Evolutionary conservation across 2,888 invertebrate species (phyloP), one percentile per base, ranked within the genome.

Genomic region (Cheilosia impressa): DNA sequence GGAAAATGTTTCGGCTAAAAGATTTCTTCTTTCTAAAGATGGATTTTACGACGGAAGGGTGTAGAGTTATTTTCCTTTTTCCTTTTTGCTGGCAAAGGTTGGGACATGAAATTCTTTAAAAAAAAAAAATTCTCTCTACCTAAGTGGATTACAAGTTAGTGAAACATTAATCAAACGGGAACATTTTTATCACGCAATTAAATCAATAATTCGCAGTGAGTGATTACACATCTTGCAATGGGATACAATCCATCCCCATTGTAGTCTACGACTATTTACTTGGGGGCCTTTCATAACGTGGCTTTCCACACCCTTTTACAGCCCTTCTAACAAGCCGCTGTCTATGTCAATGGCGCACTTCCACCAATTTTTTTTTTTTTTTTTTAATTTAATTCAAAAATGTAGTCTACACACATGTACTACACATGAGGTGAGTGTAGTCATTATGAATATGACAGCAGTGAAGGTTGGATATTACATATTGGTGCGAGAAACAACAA

Each of bases 1-100:
- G 60, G 71, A 82, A 76, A 63, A 71, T 71, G 43, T 66, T 60
- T 63, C 41, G 50, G 15, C 52, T 63, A 62, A 80, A 45, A 60
- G 63, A 57, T 53, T 75, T 73, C 63, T 31, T 62, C 31, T 41
- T n/a, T 13, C n/a, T 9, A n/a, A 19, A 2, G 31, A 15, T 31
- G 13, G 73, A 63, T 45, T 63, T 53, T 4, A 4, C 41, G 24
- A 57, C 15, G 34, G 41, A 34, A 75, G 55, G 47, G 41, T 17
- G 31, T 22, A 45, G 24, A 60, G 41, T 60, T 10, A 3, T 47
- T 24, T 31, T 45, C 53, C 22, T 27, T 15, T 47, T 27, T 31
- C 17, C 24, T n/a, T 45, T 45, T 9, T 31, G 31, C 31, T 31
- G 31, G 17, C 7, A 17, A 17, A 17, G 45, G n/a, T 38, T 47